These are phyloP conservation scores for Zeugodacus cucurbitae DNA, from an alignment of 1,140 invertebrate species.

Conservation along the genomic window DNA sequence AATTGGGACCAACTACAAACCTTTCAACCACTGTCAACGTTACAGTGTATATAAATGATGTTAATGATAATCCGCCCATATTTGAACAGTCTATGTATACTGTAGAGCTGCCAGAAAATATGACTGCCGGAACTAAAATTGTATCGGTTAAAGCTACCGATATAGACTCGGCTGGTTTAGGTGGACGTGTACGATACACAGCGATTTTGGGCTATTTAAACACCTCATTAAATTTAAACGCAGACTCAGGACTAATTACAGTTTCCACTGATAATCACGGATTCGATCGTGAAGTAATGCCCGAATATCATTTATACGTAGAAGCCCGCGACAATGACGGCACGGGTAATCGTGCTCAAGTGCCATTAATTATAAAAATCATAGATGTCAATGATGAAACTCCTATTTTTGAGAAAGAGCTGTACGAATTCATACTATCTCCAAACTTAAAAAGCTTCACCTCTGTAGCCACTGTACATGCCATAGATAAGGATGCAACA, in stretches of 20 bases:
- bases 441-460: slow-evolving; percentile 79
- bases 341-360: slow-evolving; percentile 76
- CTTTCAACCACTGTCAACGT: slow-evolving; percentile 78
- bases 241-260: slow-evolving; percentile 81
- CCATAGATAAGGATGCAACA: slow-evolving; percentile 83
- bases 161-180: slow-evolving; percentile 77
- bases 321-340: slow-evolving; percentile 89
- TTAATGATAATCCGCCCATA: slow-evolving; percentile 89
- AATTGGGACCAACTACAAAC: slow-evolving; percentile 79
- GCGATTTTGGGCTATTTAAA: slow-evolving; percentile 79
- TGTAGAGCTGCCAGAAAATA: slow-evolving; percentile 82
- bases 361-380: slow-evolving; percentile 79
- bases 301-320: slow-evolving; percentile 80
- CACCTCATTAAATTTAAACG: slow-evolving; percentile 81
- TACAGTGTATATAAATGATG: slow-evolving; percentile 83
- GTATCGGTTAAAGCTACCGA: slow-evolving; percentile 81
- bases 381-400: slow-evolving; percentile 89
- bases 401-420: slow-evolving; percentile 81
- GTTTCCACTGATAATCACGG: slow-evolving; percentile 78
- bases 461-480: slow-evolving; percentile 78
- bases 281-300: slow-evolving; percentile 85
- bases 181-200: slow-evolving; percentile 81
- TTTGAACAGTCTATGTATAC: slow-evolving; percentile 81
- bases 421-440: slow-evolving; percentile 86
- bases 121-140: slow-evolving; percentile 78